A percentile compares a stretch with the other conserved stretches of the same genome.
phyloP scores from a whole-genome alignment of 2,113 vertebrate species.

The Peromyscus polionotus region DNA sequence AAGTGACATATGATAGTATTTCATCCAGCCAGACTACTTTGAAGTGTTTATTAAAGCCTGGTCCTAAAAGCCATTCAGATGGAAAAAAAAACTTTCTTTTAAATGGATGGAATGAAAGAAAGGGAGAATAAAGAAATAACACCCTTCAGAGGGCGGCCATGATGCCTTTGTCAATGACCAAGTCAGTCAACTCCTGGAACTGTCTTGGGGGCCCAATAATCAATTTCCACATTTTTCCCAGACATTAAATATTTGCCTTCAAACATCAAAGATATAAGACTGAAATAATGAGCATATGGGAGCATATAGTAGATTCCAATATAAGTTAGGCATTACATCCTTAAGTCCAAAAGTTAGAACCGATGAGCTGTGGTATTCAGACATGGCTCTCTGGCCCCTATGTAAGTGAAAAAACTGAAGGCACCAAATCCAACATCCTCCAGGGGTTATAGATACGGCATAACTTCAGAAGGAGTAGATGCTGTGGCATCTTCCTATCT shows the following conservation, averaged over 20 bases:
- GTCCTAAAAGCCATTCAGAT: conserved; percentile 27
- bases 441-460: conserved; percentile 83
- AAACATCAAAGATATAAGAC: conserved; percentile 91
- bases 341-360: conserved; percentile 88
- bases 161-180: not conserved
- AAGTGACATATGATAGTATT: conserved; percentile 9
- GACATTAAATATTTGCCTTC: conserved; percentile 89
- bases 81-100: not conserved
- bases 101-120: not conserved
- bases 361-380: conserved; percentile 91
- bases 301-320: conserved; percentile 90
- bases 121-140: not conserved
- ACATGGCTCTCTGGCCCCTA: conserved; percentile 87
- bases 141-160: not conserved
- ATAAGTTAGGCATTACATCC: conserved; percentile 91
- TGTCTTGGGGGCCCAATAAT: conserved; percentile 86
- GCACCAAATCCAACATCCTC: conserved; percentile 88
- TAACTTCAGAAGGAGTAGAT: conserved; percentile 89
- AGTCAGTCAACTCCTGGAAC: not conserved
- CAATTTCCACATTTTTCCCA: conserved; percentile 87
- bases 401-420: conserved; percentile 88
- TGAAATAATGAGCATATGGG: conserved; percentile 89
- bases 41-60: conserved; percentile 44
- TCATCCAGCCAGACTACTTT: not conserved
- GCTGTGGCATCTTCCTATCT: conserved; percentile 88